Percentiles rank a stretch among this genome's conserved stretches.
Conservation (phyloP, 1,140 invertebrate genomes). For the Papilio machaon region DNA sequence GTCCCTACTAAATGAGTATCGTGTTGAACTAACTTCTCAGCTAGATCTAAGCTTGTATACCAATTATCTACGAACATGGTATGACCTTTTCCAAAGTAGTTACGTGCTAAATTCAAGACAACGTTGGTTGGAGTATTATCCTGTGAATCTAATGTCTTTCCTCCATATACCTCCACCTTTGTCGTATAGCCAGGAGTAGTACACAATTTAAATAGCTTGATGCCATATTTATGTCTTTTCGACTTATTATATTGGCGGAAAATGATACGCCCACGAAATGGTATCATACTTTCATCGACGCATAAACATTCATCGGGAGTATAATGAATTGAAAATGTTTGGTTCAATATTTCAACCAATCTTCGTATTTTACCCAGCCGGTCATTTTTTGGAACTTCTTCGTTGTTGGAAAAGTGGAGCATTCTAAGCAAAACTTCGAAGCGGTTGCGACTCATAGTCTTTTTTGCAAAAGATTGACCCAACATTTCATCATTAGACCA, state of each 20-base stretch:
- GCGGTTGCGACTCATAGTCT: neutral
- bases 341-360: slow-evolving; percentile 25
- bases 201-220: slow-evolving; percentile 70
- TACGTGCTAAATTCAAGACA: neutral
- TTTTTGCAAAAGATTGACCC: slow-evolving; percentile 35
- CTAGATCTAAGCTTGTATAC: too few species aligned
- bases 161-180: neutral
- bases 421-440: slow-evolving; percentile 30
- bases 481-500: slow-evolving; percentile 39
- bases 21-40: too few species aligned
- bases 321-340: slow-evolving; percentile 36
- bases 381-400: slow-evolving; percentile 32
- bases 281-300: slow-evolving; percentile 56
- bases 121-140: slow-evolving; percentile 27
- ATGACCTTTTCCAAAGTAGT: too few species aligned
- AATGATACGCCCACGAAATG: slow-evolving; percentile 64
- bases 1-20: too few species aligned
- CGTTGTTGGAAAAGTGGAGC: slow-evolving; percentile 29
- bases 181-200: slow-evolving; percentile 38
- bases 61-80: too few species aligned
- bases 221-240: slow-evolving; percentile 67
- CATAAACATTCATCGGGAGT: slow-evolving; percentile 50
- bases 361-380: slow-evolving; percentile 38
- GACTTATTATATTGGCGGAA: slow-evolving; percentile 66
- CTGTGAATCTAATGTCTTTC: neutral